phyloP scores from a whole-genome alignment of 1,140 invertebrate species.

The Fopius arisanus region DNA sequence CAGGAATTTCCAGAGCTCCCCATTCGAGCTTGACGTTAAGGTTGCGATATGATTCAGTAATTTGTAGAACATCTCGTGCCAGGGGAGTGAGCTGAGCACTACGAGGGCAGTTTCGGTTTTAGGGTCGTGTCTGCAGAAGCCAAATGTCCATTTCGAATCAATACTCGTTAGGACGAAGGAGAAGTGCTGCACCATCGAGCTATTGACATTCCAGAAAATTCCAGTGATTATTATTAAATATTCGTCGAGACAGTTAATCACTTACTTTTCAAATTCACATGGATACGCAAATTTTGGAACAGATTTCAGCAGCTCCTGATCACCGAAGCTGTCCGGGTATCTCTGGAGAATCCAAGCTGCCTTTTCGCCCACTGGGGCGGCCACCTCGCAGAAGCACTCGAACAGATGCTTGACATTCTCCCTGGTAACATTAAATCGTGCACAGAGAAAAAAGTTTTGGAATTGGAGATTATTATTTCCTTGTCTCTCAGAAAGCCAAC shows the following conservation, averaged over 20 bases:
- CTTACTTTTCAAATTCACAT: slow-evolving; percentile 81
- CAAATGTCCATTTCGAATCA: slow-evolving; percentile 95
- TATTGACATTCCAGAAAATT: slow-evolving; percentile 58
- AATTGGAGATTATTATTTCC: no score
- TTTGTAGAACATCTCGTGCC: slow-evolving; percentile 96
- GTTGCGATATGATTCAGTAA: slow-evolving; percentile 71
- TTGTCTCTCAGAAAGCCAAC: no score
- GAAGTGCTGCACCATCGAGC: slow-evolving; percentile 80
- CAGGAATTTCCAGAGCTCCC: slow-evolving; percentile 71
- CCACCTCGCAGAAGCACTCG: slow-evolving; percentile 86
- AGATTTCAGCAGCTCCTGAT: slow-evolving; percentile 80
- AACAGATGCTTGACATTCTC: slow-evolving; percentile 82
- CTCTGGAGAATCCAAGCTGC: slow-evolving; percentile 79
- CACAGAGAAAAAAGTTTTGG: neutral
- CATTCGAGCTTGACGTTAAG: slow-evolving; percentile 64
- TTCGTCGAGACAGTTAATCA: slow-evolving; percentile 21
- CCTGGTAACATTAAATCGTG: slow-evolving; percentile 61
- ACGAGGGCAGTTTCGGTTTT: slow-evolving; percentile 80
- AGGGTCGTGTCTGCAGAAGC: slow-evolving; percentile 92
- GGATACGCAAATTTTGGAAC: slow-evolving; percentile 88
- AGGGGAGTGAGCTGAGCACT: slow-evolving; percentile 86
- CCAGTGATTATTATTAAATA: neutral
- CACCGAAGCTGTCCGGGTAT: slow-evolving; percentile 77
- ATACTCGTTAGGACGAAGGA: slow-evolving; percentile 93
- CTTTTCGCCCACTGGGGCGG: slow-evolving; percentile 69